Evolutionary conservation across 2,888 invertebrate genomes (phyloP), one percentile per base, ranked within the genome.

Genomic region (Marasmarcha lunaedactyla): DNA sequence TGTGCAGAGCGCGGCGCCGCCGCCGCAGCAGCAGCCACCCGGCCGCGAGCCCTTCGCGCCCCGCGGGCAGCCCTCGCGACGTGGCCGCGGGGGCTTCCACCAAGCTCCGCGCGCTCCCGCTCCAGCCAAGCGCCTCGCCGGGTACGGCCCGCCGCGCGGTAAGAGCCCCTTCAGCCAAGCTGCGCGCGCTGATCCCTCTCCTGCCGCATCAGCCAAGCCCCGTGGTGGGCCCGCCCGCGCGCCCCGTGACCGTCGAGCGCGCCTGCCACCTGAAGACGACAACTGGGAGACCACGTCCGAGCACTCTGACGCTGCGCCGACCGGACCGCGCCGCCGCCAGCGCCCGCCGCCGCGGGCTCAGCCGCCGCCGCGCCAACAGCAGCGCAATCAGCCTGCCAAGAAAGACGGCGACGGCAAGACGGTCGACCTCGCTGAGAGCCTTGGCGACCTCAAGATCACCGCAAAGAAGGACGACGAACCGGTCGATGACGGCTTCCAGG

Each of bases 271-370:
- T 7, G 87, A 87, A 46, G 88, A 87, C 49, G 89, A 88, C 54
- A 86, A 91, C 56, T 92, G 92, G 90, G 93, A 93, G 64, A 92
- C 92, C 35, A 93, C 92, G 12, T 92, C 92, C 5, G 94, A 94
- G 70, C 91, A 91, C 76, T 93, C 92, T 67, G 93, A 89, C 59
- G 74, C 77, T 35, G 71, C 72, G 14, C 71, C 68, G 33, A 55
- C 61, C 27, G 57, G 61, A 11, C 57, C 59, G 38, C 64, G 65
- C 40, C 72, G 72, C 35, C 70, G 74, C 40, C 41, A 62, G 72
- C 36, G 54, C 52, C 41, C 92, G 66, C 92, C 89, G 59, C 73
- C 76, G 34, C 71, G 72, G 14, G 71, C 67, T 33, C 55, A 61
- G 25, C 56, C 61, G 12, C 58, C 59, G 38, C 64, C 65, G 39